Evolutionary conservation across 2,797 vertebrate species (phyloP), one percentile per base, ranked within the genome.

Genomic region (Spinus pinus): DNA sequence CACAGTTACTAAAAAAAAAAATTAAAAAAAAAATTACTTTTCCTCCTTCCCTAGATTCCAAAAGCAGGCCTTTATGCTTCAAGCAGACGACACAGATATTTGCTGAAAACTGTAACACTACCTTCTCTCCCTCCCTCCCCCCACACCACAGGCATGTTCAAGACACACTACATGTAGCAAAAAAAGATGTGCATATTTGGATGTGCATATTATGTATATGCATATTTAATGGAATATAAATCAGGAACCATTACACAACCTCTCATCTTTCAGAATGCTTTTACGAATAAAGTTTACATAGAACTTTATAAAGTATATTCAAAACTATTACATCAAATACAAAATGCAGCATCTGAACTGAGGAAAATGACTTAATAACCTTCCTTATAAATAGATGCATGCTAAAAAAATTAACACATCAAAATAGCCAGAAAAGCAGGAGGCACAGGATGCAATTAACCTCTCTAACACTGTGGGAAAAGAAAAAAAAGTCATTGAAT

Each of bases 351-450:
- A 89, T 51, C 83, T 81, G 71, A 91, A 82, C 57, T 0, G 1
- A 72, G 41, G 39, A 92, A 94, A 95, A 75, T 12, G 1, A 90
- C 47, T 90, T 61, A 79, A 88, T 64, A 83, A 75, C 54, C 42
- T 84, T 83, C 80, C 35, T 75, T 75, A 90, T 35, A 79, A 85
- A 88, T 51, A 61, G 61, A 93, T 74, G 67, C n/a, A 94, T 53
- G 57, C 88, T 96, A 92, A 88, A 83, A 80, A 88, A 74, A 94
- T 90, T 92, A 93, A 79, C 94, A 93, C 83, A 92, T 88, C 92
- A 96, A 92, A 96, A 96, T 33, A 95, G 70, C 80, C 53, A 94
- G 95, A 94, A 94, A 95, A 96, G 82, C 96, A 95, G 86, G 94
- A 92, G 86, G 39, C 62, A 69, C 88, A 88, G 90, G 86, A 92